A percentile compares a stretch with the other conserved stretches of the same genome.
phyloP scores from a whole-genome alignment of 2,797 vertebrate genomes.

The Anableps anableps region DNA sequence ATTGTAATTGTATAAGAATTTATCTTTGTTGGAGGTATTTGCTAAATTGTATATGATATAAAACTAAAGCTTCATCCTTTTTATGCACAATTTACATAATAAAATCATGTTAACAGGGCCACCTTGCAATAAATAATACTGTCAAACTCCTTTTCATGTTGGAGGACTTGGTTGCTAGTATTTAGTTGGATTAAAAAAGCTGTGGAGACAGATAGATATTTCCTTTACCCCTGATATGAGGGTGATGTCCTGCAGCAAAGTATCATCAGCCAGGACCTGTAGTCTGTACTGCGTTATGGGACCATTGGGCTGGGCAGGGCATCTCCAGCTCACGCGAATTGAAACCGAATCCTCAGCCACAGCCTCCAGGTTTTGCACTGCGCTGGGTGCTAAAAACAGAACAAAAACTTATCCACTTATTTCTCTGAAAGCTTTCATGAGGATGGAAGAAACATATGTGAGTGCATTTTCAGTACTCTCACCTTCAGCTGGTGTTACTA shows the following conservation, averaged over 20 bases:
- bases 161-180: not conserved
- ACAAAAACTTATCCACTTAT: constrained; percentile 6
- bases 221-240: constrained; percentile 84
- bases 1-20: too few relatives aligned
- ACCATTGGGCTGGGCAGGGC: constrained; percentile 90
- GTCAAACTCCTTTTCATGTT: not conserved
- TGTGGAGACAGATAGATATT: constrained; percentile 11
- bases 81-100: not conserved
- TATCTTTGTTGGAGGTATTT: not conserved
- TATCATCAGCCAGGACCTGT: constrained; percentile 75
- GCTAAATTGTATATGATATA: not conserved
- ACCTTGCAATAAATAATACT: too few relatives aligned
- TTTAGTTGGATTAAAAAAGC: not conserved
- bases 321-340: constrained; percentile 89
- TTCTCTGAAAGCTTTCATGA: not conserved
- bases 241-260: constrained; percentile 87
- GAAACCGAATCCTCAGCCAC: constrained; percentile 88
- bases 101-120: not conserved
- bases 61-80: not conserved
- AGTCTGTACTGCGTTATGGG: constrained; percentile 91
- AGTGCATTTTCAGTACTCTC: constrained; percentile 28
- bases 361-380: constrained; percentile 85
- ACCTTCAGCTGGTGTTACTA: constrained; percentile 91
- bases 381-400: constrained; percentile 85
- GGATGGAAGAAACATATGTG: not conserved